Base-by-base conservation (phyloP, 2,797 vertebrate species). In the Heteromormyrus szaboi region DNA sequence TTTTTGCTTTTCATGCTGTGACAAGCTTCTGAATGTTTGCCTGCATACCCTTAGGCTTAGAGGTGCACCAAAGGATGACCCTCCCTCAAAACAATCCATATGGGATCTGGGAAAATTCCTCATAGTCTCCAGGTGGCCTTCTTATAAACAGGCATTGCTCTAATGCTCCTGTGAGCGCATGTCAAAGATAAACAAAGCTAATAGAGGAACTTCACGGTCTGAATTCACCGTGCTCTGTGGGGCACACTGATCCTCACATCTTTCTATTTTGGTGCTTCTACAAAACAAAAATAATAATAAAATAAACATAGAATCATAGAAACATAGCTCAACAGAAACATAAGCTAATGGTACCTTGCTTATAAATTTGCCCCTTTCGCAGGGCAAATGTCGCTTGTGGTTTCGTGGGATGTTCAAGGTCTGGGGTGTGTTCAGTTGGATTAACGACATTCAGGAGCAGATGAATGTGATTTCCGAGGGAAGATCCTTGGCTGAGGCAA, bases 11-110 rank as follows among this genome's bases (percentile, higher is more conserved):
- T 86, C 88, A 72, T 65, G 88, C 85, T 19, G 44, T 48, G 81
- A 89, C 88, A 85, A 19, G 88, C 83, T 41, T 65, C 11, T 48
- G 54, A 68, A 89, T 86, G 88, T 85, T 89, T 65, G 46, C 41
- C 6, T 81, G 56, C 56, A 22, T 51, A 41, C 7, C 46, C 22
- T 51, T 53, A 62, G 44, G 81, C 59, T 53, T 5, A 41, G 51
- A 17, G 88, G 56, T 53, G n/a, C 37, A 37, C 41, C 29, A 53
- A 4, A 29, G 12, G 29, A 59, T 9, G 59, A 19, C 25, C 44
- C 29, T n/a, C 76, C 41, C 68, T 22, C 41, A 14, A 84, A 79
- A 54, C 22, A 7, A 54, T 53, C 48, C 25, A 25, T 59, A 54
- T 25, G 14, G 4, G 56, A 41, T 59, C 76, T 62, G 37, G 29